phyloP scores from a whole-genome alignment of 2,113 vertebrate genomes.

The Callithrix jacchus region DNA sequence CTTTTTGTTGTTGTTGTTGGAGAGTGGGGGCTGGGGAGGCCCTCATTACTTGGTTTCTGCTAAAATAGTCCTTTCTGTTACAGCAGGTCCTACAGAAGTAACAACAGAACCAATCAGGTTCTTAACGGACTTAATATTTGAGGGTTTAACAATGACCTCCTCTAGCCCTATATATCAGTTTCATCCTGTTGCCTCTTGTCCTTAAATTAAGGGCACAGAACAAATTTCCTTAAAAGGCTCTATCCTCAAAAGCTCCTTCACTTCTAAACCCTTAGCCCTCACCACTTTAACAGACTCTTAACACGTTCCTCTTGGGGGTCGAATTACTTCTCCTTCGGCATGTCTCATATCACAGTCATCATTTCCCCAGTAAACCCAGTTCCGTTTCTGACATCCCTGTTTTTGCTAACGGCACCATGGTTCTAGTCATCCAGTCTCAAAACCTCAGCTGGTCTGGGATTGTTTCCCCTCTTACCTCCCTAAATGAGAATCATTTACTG shows the following conservation, averaged over 20 bases:
- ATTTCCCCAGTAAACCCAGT: slow-evolving; percentile 43
- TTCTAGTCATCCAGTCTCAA: slow-evolving; percentile 34
- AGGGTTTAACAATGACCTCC: background rate
- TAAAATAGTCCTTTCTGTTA: background rate
- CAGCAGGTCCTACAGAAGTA: background rate
- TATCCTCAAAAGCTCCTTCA: background rate
- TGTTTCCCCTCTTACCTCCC: slow-evolving; percentile 14
- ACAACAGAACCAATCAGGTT: background rate
- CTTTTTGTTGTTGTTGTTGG: no score
- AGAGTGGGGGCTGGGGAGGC: rapidly evolving
- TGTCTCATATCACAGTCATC: slow-evolving; percentile 46
- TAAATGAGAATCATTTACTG: slow-evolving; percentile 15
- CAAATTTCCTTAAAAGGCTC: slow-evolving; percentile 14
- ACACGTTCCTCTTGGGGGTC: background rate
- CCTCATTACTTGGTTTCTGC: background rate
- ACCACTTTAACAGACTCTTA: background rate
- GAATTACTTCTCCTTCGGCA: slow-evolving; percentile 38
- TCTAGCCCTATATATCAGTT: background rate
- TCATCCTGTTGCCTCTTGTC: background rate
- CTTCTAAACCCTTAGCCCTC: background rate
- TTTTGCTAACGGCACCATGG: slow-evolving; percentile 25
- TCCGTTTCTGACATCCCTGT: slow-evolving; percentile 66
- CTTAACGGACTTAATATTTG: background rate
- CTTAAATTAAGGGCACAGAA: background rate
- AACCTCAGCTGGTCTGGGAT: slow-evolving; percentile 40